phyloP scores from a whole-genome alignment of 2,797 vertebrate species.

The Sebastes kiyomatsui region DNA sequence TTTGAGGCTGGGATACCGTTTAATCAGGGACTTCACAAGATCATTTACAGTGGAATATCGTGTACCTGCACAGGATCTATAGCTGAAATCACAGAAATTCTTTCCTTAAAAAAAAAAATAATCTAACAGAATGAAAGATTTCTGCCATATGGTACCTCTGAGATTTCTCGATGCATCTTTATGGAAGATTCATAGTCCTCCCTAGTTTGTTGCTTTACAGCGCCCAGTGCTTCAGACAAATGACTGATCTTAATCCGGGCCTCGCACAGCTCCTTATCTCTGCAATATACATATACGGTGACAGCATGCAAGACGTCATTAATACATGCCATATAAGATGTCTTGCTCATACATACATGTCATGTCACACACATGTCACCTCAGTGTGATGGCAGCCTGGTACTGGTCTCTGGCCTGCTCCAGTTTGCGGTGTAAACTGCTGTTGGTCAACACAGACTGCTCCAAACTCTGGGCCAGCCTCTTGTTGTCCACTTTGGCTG shows the following conservation, averaged over 20 bases:
- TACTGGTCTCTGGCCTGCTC: conserved; percentile 60
- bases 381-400: conserved; percentile 62
- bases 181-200: neutral
- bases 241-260: neutral
- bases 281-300: neutral
- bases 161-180: conserved; percentile 13
- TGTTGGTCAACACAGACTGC: conserved; percentile 71
- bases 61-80: neutral
- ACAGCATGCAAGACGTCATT: neutral
- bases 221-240: neutral
- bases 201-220: neutral
- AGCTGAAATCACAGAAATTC: neutral
- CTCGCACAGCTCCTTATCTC: conserved; percentile 18
- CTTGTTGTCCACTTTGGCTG: conserved; percentile 72
- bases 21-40: neutral
- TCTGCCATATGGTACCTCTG: conserved; percentile 5
- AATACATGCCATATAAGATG: neutral
- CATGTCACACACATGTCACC: conserved; percentile 1
- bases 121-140: neutral
- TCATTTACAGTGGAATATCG: neutral
- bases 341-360: neutral
- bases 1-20: neutral
- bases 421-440: conserved; percentile 64
- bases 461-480: conserved; percentile 73
- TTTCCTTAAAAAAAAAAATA: neutral